Conservation (phyloP, 1,140 invertebrate species). For the Drosophila bifasciata region DNA sequence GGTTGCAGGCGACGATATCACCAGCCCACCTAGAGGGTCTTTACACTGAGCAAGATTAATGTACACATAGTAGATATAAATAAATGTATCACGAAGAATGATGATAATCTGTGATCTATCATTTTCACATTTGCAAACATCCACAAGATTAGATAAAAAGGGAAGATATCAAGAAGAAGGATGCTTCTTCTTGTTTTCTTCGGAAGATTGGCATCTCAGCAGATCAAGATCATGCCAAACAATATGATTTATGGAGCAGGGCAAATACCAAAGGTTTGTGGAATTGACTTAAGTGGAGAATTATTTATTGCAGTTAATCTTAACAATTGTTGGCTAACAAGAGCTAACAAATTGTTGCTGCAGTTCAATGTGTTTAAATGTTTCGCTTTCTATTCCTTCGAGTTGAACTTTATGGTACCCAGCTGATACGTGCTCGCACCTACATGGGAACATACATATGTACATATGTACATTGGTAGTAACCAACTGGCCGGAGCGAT, state of each 20-base stretch:
- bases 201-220: not conserved
- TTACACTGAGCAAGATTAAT: not conserved
- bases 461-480: slow-evolving; percentile 22
- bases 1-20: slow-evolving; percentile 36
- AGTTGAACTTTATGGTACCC: slow-evolving; percentile 52
- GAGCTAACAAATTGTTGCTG: slow-evolving; percentile 38
- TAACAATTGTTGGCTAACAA: slow-evolving; percentile 45
- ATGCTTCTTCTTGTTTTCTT: not conserved
- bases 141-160: not conserved
- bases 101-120: no score
- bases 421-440: not conserved
- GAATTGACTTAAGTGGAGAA: slow-evolving; percentile 21
- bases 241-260: slow-evolving; percentile 45
- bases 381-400: slow-evolving; percentile 16
- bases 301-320: slow-evolving; percentile 56
- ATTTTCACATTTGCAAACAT: not conserved
- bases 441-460: slow-evolving; percentile 17
- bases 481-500: slow-evolving; percentile 34
- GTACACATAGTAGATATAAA: not conserved
- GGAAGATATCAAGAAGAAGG: not conserved
- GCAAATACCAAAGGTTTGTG: slow-evolving; percentile 22
- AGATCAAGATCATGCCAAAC: not conserved
- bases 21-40: slow-evolving; percentile 3
- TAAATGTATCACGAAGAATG: not conserved
- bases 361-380: slow-evolving; percentile 21